Conservation (phyloP, 2,888 invertebrate genomes). For the Cinara cedri region DNA sequence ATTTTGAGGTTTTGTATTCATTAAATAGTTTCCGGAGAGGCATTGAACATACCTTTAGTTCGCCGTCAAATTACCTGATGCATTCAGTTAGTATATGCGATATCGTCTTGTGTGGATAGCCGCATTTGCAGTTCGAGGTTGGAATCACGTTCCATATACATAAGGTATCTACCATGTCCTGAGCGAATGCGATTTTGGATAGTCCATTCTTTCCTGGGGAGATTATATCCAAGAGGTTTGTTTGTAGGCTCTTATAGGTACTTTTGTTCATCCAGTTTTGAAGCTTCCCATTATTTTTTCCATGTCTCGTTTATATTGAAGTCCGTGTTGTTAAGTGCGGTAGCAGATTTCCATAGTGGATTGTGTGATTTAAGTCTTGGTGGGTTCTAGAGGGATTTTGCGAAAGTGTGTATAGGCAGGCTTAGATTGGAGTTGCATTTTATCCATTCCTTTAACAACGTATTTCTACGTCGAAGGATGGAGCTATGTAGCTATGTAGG, state of each 20-base stretch:
- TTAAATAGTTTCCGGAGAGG: neutral
- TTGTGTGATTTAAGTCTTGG: slow-evolving; percentile 21
- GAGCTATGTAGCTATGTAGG: too few relatives aligned
- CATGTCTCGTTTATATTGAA: too few relatives aligned
- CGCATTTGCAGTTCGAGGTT: slow-evolving; percentile 1
- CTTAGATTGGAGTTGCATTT: slow-evolving; percentile 13
- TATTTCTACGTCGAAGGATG: too few relatives aligned
- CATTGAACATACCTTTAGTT: too few relatives aligned
- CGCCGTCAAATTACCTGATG: too few relatives aligned
- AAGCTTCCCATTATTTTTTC: too few relatives aligned
- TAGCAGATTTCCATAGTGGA: too few relatives aligned
- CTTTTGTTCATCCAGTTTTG: neutral
- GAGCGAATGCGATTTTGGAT: too few relatives aligned
- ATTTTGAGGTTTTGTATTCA: neutral
- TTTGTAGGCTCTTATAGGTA: slow-evolving; percentile 7
- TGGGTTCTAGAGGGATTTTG: slow-evolving; percentile 11
- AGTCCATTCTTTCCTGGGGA: neutral
- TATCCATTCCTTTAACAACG: too few relatives aligned
- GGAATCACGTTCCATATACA: neutral
- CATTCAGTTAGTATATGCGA: slow-evolving; percentile 9
- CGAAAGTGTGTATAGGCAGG: slow-evolving; percentile 22
- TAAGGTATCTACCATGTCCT: neutral
- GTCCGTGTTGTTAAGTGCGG: too few relatives aligned
- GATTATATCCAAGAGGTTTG: neutral
- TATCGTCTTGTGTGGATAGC: neutral